Percentiles rank a stretch among this genome's conserved stretches.
phyloP scores from a whole-genome alignment of 2,888 invertebrate genomes.

The Periphyllus acericola region DNA sequence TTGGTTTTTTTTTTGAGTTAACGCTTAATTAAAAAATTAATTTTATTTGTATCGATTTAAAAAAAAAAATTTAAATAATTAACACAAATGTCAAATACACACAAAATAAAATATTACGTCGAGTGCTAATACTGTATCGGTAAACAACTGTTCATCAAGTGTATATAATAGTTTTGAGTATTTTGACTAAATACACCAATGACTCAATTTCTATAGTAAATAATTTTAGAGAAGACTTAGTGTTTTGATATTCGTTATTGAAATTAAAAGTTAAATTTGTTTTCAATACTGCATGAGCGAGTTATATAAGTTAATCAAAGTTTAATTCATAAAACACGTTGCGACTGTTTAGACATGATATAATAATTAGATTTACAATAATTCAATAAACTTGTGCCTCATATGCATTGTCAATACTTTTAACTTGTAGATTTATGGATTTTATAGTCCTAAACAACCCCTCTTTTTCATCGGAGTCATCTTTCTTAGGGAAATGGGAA shows the following conservation, averaged over 20 bases:
- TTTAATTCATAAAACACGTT: background rate
- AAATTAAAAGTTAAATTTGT: background rate
- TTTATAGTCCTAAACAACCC: constrained; percentile 17
- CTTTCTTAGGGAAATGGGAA: constrained; percentile 8
- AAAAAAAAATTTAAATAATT: background rate
- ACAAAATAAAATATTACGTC: background rate
- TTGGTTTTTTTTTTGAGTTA: background rate
- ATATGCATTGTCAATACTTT: constrained; percentile 25
- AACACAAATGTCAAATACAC: background rate
- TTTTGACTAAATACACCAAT: background rate
- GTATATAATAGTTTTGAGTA: too few relatives aligned
- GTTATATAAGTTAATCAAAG: background rate
- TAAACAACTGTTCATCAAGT: background rate
- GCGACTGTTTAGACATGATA: background rate
- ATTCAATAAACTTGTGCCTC: background rate
- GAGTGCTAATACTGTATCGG: background rate
- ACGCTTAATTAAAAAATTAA: background rate
- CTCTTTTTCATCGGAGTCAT: background rate
- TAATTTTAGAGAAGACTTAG: background rate
- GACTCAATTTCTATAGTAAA: background rate
- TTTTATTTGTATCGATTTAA: too few relatives aligned
- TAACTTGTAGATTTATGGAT: constrained; percentile 28
- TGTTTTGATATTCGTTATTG: background rate
- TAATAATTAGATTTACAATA: background rate
- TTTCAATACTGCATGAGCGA: background rate